phyloP scores from a whole-genome alignment of 2,113 vertebrate species.

The Prionailurus viverrinus region DNA sequence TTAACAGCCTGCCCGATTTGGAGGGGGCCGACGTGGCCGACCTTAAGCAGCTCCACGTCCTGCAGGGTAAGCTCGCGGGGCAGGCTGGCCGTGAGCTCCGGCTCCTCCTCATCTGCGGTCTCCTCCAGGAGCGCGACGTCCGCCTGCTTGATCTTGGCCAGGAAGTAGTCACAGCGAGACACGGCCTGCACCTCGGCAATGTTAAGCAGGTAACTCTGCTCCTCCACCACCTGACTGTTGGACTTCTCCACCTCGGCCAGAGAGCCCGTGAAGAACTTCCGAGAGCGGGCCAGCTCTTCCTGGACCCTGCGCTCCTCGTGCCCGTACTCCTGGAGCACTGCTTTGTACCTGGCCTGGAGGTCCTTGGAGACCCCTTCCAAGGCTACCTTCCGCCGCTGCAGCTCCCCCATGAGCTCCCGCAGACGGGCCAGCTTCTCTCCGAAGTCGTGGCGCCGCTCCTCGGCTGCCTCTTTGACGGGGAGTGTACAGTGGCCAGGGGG shows the following conservation, averaged over 20 bases:
- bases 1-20: constrained; percentile 93
- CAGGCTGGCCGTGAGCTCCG: constrained; percentile 91
- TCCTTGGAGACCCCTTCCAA: constrained; percentile 93
- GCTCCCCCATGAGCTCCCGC: constrained; percentile 91
- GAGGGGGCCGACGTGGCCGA: constrained; percentile 90
- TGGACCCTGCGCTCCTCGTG: constrained; percentile 94
- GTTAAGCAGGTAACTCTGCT: constrained; percentile 96
- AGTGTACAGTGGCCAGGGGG: constrained; percentile 91
- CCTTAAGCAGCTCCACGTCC: constrained; percentile 93
- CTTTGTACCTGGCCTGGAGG: constrained; percentile 91
- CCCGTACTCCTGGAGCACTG: constrained; percentile 95
- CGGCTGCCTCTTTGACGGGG: constrained; percentile 92
- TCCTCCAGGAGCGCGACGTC: constrained; percentile 95
- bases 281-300: constrained; percentile 93
- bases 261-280: constrained; percentile 93
- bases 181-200: constrained; percentile 96
- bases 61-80: constrained; percentile 93
- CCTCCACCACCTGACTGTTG: constrained; percentile 95
- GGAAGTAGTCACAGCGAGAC: constrained; percentile 97
- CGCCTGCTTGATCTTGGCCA: constrained; percentile 95
- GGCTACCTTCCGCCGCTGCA: constrained; percentile 93
- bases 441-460: constrained; percentile 93
- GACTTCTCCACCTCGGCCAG: constrained; percentile 94
- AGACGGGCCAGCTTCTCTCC: constrained; percentile 90
- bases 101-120: constrained; percentile 91